Percentiles rank a stretch among this genome's conserved stretches.
phyloP scores from a whole-genome alignment of 2,888 invertebrate species.

The Dendrolimus houi region DNA sequence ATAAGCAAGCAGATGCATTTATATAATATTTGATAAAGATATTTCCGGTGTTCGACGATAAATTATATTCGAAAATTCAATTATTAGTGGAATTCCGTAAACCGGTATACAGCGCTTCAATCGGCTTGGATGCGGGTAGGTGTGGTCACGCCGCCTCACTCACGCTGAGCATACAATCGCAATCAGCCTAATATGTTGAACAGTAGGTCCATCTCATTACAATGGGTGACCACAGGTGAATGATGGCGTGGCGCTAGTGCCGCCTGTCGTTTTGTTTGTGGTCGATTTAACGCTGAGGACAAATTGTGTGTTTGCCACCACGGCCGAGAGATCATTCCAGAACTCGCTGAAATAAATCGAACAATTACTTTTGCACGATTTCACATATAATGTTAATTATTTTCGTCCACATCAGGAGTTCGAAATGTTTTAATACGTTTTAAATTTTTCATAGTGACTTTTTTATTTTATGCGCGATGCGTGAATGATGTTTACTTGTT shows the following conservation, averaged over 20 bases:
- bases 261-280: conserved; percentile 69
- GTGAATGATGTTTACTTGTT: no score
- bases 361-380: neutral
- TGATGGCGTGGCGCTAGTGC: conserved; percentile 59
- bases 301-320: conserved; percentile 72
- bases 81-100: conserved; percentile 13
- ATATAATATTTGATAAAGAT: conserved; percentile 3
- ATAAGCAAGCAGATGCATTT: neutral
- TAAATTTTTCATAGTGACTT: no score
- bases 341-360: conserved; percentile 49
- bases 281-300: conserved; percentile 73
- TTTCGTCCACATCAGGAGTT: no score
- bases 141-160: conserved; percentile 38
- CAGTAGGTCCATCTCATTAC: conserved; percentile 74
- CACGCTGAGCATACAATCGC: conserved; percentile 50
- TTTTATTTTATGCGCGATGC: no score
- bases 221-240: conserved; percentile 73
- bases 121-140: conserved; percentile 40
- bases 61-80: conserved; percentile 17
- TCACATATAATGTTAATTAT: neutral
- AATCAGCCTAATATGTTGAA: conserved; percentile 74
- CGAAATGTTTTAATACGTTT: no score
- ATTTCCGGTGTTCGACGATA: conserved; percentile 8
- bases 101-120: conserved; percentile 26
- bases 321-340: conserved; percentile 60